Percentiles rank a stretch among this genome's conserved stretches.
Evolutionary conservation across 2,113 vertebrate species (phyloP).

Genomic region (Microcebus ravelobensis): DNA sequence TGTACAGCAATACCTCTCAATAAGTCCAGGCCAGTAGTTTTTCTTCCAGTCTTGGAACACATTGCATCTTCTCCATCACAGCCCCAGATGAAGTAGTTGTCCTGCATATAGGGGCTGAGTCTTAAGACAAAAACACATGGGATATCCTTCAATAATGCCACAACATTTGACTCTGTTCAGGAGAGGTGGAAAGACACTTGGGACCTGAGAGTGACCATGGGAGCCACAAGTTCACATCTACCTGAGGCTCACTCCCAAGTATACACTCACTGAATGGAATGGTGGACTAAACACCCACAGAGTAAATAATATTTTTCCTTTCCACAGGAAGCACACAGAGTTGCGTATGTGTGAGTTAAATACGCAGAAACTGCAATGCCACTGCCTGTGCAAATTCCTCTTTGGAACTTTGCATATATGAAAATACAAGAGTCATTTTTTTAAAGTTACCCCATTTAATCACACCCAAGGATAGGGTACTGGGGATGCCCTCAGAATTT

Average conservation of each 20-base stretch:
- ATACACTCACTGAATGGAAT: background rate
- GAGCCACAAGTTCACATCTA: background rate
- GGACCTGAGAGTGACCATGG: too few species aligned
- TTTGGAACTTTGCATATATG: background rate
- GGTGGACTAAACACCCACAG: background rate
- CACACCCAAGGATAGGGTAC: background rate
- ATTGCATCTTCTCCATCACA: background rate
- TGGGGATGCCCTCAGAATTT: background rate
- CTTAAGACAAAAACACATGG: background rate
- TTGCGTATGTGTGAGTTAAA: background rate
- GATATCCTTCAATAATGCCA: rapidly evolving
- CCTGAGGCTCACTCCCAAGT: background rate
- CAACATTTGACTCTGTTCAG: background rate
- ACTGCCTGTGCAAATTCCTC: background rate
- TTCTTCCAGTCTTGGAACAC: background rate
- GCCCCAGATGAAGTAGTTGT: background rate
- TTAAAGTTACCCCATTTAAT: background rate
- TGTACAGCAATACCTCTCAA: background rate
- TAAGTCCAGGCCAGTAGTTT: background rate
- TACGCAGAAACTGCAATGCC: background rate
- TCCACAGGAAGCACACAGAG: background rate
- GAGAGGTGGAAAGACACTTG: background rate
- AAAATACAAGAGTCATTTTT: background rate
- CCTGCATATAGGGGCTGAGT: background rate
- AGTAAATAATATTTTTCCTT: background rate